These are phyloP conservation scores for Pissodes strobi DNA, from an alignment of 1,140 invertebrate genomes.

Conservation along the genomic window DNA sequence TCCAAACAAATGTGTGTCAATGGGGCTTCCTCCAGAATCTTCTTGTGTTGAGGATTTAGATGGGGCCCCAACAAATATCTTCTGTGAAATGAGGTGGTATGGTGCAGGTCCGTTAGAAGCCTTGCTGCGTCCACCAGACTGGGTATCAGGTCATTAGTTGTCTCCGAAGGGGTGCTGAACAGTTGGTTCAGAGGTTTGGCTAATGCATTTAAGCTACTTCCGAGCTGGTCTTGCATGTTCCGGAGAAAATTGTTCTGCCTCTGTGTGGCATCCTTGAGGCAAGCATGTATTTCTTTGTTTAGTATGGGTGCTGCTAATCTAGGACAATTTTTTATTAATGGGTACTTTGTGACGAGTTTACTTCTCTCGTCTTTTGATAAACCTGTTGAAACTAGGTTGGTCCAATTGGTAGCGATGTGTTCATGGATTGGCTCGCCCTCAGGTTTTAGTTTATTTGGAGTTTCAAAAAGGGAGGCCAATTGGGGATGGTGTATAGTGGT, in stretches of 20 bases:
- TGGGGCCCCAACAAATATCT: too few species aligned
- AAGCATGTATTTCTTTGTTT: not conserved
- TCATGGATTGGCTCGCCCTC: too few species aligned
- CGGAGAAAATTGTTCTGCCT: not conserved
- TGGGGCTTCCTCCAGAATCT: too few species aligned
- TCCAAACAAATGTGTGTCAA: not conserved
- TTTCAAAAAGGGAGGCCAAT: too few species aligned
- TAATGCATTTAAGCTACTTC: not conserved
- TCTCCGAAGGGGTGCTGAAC: not conserved
- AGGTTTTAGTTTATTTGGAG: too few species aligned
- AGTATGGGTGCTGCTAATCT: not conserved
- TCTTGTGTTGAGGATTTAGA: too few species aligned
- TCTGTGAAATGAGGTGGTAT: not conserved
- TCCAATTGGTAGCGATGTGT: too few species aligned
- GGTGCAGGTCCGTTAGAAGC: not conserved
- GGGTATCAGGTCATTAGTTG: not conserved
- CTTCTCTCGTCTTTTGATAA: not conserved
- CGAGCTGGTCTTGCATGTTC: not conserved
- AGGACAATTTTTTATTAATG: not conserved
- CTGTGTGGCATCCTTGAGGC: not conserved
- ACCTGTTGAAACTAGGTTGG: too few species aligned
- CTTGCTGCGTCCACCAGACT: not conserved
- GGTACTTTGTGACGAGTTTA: not conserved
- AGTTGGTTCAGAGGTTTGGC: not conserved
- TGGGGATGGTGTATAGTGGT: too few species aligned